Evolutionary conservation across 2,888 invertebrate genomes (phyloP).

Genomic region (Acronicta aceris): DNA sequence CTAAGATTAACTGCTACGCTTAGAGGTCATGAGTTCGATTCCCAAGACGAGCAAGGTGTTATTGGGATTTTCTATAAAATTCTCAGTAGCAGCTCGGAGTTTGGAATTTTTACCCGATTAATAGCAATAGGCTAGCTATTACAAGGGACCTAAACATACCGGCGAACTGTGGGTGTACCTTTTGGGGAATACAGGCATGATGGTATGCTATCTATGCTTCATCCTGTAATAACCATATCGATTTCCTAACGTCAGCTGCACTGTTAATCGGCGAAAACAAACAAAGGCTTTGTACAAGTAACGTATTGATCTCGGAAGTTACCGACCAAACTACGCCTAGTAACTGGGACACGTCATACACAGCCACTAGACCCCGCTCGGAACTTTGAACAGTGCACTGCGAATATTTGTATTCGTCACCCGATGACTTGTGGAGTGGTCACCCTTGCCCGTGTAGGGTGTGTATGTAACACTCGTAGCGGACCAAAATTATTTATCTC

Average conservation of each 20-base stretch:
- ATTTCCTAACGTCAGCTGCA: conserved; percentile 3
- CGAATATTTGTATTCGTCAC: conserved; percentile 34
- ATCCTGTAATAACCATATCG: neutral
- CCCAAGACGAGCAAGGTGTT: too few relatives aligned
- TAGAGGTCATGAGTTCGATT: too few relatives aligned
- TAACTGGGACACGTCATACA: conserved; percentile 36
- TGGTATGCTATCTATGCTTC: too few relatives aligned
- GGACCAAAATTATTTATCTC: too few relatives aligned
- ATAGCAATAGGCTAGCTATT: too few relatives aligned
- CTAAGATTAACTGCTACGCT: too few relatives aligned
- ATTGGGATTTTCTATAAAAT: too few relatives aligned
- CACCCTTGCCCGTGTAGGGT: conserved; percentile 2
- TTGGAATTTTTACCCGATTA: too few relatives aligned
- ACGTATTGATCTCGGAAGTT: conserved; percentile 41
- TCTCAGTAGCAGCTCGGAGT: too few relatives aligned
- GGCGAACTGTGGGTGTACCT: too few relatives aligned
- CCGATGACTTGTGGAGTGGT: conserved; percentile 9
- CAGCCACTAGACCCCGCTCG: conserved; percentile 13
- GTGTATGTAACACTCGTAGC: neutral
- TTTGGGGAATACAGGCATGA: too few relatives aligned
- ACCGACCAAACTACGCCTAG: conserved; percentile 14
- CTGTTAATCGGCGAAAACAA: conserved; percentile 22
- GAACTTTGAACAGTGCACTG: conserved; percentile 31
- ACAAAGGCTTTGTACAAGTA: conserved; percentile 21
- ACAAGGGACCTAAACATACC: too few relatives aligned